Conservation (phyloP, 2,113 vertebrate genomes). For the Upupa epops region DNA sequence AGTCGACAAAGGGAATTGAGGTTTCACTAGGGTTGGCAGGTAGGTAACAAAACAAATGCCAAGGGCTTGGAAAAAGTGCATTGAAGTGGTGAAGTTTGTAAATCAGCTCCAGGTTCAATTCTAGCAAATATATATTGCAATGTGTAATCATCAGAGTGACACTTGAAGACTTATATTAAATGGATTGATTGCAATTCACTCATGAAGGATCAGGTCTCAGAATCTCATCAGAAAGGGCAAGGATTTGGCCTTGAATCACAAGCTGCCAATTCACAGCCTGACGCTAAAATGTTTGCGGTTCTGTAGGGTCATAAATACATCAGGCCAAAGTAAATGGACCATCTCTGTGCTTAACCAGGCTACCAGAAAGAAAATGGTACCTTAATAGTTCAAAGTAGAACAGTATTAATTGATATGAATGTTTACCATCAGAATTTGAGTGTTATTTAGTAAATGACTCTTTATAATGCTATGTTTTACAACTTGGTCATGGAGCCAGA, state of each 20-base stretch:
- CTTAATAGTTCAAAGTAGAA: neutral
- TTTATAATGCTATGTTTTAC: neutral
- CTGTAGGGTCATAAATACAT: neutral
- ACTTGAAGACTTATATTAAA: neutral
- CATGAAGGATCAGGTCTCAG: neutral
- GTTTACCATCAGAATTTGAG: neutral
- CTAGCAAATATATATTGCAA: neutral
- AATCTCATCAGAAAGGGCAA: neutral
- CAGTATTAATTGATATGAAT: neutral
- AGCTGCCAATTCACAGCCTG: neutral
- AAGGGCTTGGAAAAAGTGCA: neutral
- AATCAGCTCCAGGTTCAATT: neutral
- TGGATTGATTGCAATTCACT: slow-evolving; percentile 13
- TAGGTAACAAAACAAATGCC: neutral
- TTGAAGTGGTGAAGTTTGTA: neutral
- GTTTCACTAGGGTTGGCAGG: neutral
- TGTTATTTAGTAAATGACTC: neutral
- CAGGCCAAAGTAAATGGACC: neutral
- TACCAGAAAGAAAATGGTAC: neutral
- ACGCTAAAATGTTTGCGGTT: neutral
- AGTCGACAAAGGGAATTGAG: neutral
- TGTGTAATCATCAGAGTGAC: neutral
- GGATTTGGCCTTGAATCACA: neutral
- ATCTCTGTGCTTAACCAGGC: neutral
- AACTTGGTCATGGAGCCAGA: neutral